These are phyloP conservation scores for Calameuta filiformis DNA, from an alignment of 2,888 invertebrate species.

Conservation along the genomic window DNA sequence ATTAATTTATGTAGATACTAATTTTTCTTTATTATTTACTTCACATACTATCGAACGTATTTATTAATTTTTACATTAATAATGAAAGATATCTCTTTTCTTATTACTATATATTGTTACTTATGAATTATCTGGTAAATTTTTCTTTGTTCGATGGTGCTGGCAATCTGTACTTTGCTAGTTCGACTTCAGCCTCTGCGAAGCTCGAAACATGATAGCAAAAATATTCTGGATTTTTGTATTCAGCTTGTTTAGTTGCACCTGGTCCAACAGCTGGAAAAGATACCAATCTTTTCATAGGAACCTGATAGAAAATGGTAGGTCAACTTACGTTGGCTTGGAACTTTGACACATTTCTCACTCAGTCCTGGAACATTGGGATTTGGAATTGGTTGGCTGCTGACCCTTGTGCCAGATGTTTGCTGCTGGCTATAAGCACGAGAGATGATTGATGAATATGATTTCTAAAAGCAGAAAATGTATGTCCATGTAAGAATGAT, in stretches of 20 bases:
- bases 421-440: background rate
- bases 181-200: conserved; percentile 87
- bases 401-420: background rate
- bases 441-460: background rate
- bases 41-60: background rate
- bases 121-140: conserved; percentile 33
- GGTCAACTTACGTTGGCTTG: conserved; percentile 46
- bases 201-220: conserved; percentile 81
- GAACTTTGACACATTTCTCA: conserved; percentile 56
- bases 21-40: conserved; percentile 23
- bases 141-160: conserved; percentile 76
- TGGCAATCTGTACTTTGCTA: conserved; percentile 81
- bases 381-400: background rate
- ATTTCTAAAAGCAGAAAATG: background rate
- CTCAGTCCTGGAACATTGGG: conserved; percentile 76
- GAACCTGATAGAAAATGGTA: conserved; percentile 6
- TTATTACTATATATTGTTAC: background rate
- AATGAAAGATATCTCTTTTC: background rate
- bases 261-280: conserved; percentile 76
- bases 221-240: conserved; percentile 91
- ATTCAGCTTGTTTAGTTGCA: conserved; percentile 77
- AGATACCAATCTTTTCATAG: conserved; percentile 7
- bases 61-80: background rate
- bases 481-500: background rate
- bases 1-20: conserved; percentile 8